Conservation (phyloP, 2,888 invertebrate genomes). For the Acheta domesticus region DNA sequence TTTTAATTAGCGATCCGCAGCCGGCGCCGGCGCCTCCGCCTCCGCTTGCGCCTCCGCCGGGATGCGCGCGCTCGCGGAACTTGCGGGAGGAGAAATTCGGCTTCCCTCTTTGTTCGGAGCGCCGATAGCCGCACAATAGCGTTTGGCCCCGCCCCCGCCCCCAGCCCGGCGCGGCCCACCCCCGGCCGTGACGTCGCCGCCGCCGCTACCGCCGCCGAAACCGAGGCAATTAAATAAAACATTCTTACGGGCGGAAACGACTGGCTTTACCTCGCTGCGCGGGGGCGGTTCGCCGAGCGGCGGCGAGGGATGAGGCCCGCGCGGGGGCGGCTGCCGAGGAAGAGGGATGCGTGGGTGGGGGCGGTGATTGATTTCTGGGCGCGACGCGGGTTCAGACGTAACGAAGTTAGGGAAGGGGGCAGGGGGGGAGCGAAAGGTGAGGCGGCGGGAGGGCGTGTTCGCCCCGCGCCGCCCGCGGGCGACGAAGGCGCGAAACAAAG, state of each 20-base stretch:
- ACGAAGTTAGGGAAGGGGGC: too few relatives aligned
- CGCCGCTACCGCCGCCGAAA: not conserved
- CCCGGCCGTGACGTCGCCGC: not conserved
- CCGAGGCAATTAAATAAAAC: slow-evolving; percentile 18
- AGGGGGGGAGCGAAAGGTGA: too few relatives aligned
- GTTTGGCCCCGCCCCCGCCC: not conserved
- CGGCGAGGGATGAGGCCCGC: not conserved
- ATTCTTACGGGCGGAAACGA: not conserved
- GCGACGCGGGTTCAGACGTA: too few relatives aligned
- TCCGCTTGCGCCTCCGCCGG: not conserved
- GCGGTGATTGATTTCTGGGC: too few relatives aligned
- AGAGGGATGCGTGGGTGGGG: not conserved
- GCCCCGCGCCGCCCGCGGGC: too few relatives aligned
- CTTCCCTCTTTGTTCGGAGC: not conserved
- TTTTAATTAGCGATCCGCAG: slow-evolving; percentile 7
- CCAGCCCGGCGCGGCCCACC: not conserved
- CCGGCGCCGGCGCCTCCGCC: not conserved
- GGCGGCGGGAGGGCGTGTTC: too few relatives aligned
- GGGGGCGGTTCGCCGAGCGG: not conserved
- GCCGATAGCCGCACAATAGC: slow-evolving; percentile 5
- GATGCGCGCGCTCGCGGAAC: not conserved
- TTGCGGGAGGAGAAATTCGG: not conserved
- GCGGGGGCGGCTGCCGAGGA: not conserved
- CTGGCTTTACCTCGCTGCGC: not conserved
- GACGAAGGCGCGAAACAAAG: too few relatives aligned